Conservation (phyloP, 2,888 invertebrate genomes). For the Caenorhabditis sp. region DNA sequence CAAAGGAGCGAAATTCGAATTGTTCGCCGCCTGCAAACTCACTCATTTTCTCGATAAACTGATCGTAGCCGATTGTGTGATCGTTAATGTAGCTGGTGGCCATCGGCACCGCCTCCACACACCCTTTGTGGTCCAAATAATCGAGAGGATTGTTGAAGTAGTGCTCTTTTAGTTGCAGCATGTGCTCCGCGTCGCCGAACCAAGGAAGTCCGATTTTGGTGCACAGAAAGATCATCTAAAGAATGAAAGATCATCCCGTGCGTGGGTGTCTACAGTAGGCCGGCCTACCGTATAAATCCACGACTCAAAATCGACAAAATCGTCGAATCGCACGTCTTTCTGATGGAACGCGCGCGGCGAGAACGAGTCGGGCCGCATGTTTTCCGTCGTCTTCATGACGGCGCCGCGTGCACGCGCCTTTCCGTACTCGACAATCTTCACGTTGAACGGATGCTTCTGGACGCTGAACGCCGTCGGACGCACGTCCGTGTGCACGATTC, state of each 20-base stretch:
- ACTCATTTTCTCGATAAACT: slow-evolving; percentile 20
- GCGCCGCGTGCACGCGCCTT: neutral
- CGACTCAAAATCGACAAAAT: slow-evolving; percentile 31
- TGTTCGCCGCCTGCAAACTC: neutral
- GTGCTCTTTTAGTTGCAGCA: slow-evolving; percentile 19
- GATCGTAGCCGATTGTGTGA: neutral
- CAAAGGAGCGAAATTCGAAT: neutral
- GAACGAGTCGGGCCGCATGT: slow-evolving; percentile 8
- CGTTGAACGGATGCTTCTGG: slow-evolving; percentile 23
- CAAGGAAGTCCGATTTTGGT: neutral
- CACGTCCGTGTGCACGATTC: slow-evolving; percentile 18
- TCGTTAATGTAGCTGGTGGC: neutral
- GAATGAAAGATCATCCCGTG: neutral
- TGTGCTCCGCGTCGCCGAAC: slow-evolving; percentile 1
- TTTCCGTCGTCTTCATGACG: slow-evolving; percentile 7
- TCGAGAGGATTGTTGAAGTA: slow-evolving; percentile 2
- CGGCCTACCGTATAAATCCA: slow-evolving; percentile 42
- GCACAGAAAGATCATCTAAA: slow-evolving; percentile 28
- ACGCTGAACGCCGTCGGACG: slow-evolving; percentile 30
- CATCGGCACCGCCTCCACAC: slow-evolving; percentile 20
- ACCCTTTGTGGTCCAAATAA: slow-evolving; percentile 9
- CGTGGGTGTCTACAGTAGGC: neutral
- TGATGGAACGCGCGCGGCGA: slow-evolving; percentile 31
- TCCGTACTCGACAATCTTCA: slow-evolving; percentile 6
- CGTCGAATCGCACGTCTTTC: slow-evolving; percentile 10